These are phyloP conservation scores for Glaucidium brasilianum DNA, from an alignment of 2,113 vertebrate species.

Conservation along the genomic window DNA sequence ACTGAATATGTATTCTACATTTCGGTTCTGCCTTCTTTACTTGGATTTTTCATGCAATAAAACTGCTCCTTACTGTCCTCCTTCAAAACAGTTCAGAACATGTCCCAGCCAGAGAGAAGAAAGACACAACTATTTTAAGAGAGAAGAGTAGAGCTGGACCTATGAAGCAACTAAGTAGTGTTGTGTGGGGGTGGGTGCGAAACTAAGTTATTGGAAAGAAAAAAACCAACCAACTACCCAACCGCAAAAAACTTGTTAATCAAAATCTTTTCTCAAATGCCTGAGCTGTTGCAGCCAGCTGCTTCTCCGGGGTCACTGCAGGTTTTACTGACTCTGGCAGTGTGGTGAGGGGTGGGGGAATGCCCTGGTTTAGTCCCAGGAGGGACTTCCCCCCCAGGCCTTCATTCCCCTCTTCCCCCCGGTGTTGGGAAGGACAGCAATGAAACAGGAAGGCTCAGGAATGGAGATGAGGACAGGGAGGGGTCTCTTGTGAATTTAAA, in stretches of 20 bases:
- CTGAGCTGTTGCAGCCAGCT: not conserved
- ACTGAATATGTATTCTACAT: not conserved
- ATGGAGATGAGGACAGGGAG: no score
- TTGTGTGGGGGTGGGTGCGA: not conserved
- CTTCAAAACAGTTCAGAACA: not conserved
- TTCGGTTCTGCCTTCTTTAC: not conserved
- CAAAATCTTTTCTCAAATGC: not conserved
- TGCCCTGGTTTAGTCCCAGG: no score
- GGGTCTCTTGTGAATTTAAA: no score
- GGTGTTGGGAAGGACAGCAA: no score
- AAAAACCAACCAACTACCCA: not conserved
- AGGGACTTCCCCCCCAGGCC: no score
- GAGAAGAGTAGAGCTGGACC: not conserved
- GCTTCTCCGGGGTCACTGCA: accelerated
- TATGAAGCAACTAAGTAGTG: not conserved
- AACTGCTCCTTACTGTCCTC: not conserved
- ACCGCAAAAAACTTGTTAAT: not conserved
- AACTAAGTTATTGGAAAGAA: not conserved
- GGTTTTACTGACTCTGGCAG: not conserved
- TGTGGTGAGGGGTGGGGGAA: not conserved
- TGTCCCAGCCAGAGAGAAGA: not conserved
- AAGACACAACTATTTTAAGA: not conserved
- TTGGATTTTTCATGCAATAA: not conserved
- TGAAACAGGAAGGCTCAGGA: no score
- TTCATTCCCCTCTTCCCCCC: no score